Evolutionary conservation across 2,888 invertebrate genomes (phyloP).

Genomic region (Papilio demoleus): DNA sequence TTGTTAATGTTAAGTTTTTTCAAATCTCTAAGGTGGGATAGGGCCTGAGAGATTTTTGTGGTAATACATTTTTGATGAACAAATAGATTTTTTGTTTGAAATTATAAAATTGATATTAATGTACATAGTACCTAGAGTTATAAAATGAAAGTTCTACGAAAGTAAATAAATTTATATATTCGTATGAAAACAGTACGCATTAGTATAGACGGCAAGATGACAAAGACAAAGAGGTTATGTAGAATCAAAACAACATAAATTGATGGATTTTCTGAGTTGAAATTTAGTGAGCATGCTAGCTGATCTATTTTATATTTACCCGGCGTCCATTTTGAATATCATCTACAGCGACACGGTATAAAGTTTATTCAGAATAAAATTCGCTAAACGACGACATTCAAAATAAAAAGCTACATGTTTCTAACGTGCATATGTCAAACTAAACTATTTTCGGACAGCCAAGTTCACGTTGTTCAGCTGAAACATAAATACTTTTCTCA

Average conservation of each 20-base stretch:
- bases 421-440: conserved; percentile 80
- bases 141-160: neutral
- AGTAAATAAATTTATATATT: conserved; percentile 45
- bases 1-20: too few relatives aligned
- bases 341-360: conserved; percentile 59
- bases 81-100: too few relatives aligned
- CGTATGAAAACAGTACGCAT: conserved; percentile 35
- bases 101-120: too few relatives aligned
- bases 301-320: conserved; percentile 67
- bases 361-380: conserved; percentile 64
- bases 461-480: conserved; percentile 75
- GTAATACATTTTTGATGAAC: too few relatives aligned
- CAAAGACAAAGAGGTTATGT: conserved; percentile 65
- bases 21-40: too few relatives aligned
- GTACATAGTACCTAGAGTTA: too few relatives aligned
- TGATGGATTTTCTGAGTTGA: conserved; percentile 50
- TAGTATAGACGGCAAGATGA: conserved; percentile 52
- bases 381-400: conserved; percentile 68
- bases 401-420: conserved; percentile 81
- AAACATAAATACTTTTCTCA: conserved; percentile 60
- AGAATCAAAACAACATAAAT: conserved; percentile 67
- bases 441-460: conserved; percentile 78
- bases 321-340: conserved; percentile 73
- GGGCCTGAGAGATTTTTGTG: too few relatives aligned
- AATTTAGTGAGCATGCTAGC: conserved; percentile 51